Conservation (phyloP, 2,797 vertebrate genomes). For the Lophura swinhoii region DNA sequence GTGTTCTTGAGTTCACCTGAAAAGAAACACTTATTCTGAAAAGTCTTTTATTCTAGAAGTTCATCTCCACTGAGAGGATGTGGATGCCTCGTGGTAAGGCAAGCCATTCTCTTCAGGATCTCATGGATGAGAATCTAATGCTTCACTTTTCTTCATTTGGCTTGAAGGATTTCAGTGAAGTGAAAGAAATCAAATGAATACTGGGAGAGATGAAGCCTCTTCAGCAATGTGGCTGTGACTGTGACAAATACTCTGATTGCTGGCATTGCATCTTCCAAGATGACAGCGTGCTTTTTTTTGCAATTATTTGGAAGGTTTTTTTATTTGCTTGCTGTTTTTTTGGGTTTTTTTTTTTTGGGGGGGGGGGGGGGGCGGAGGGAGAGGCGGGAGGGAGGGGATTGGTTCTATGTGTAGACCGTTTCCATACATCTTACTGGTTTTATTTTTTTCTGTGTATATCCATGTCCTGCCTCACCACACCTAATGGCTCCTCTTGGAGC, state of each 20-base stretch:
- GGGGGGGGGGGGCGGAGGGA: too few relatives aligned
- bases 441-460: neutral
- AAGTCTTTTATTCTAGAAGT: neutral
- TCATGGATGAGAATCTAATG: neutral
- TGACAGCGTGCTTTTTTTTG: neutral
- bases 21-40: neutral
- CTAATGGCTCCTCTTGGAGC: neutral
- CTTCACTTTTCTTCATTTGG: neutral
- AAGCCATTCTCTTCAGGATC: neutral
- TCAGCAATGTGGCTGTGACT: neutral
- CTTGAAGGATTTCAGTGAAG: neutral
- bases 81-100: neutral
- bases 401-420: neutral
- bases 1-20: neutral
- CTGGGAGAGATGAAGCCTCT: neutral
- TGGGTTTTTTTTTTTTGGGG: too few relatives aligned
- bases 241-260: neutral
- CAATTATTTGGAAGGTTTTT: neutral
- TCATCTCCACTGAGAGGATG: neutral
- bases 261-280: neutral
- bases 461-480: neutral
- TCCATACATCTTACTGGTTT: neutral
- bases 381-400: neutral
- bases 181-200: neutral
- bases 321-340: too few relatives aligned